Percentiles rank a stretch among this genome's conserved stretches.
Evolutionary conservation across 2,797 vertebrate genomes (phyloP).

Genomic region (Crax fasciolata): DNA sequence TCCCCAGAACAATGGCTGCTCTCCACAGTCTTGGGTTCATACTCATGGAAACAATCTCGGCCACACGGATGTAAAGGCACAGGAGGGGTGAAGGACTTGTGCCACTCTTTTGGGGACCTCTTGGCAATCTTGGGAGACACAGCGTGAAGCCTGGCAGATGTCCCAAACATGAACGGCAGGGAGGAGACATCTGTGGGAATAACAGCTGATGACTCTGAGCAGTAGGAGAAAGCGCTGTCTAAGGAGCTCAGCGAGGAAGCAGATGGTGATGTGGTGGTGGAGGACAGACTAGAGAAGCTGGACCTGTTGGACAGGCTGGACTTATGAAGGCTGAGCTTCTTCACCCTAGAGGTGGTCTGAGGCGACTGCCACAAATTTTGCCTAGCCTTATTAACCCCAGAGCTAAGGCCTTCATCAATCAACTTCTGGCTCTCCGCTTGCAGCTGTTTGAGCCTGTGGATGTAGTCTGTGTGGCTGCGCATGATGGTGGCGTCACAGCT

Average conservation of each 20-base stretch:
- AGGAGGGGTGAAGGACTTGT: slow-evolving; percentile 66
- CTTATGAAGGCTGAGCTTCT: slow-evolving; percentile 69
- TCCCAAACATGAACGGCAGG: slow-evolving; percentile 81
- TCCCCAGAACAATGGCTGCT: neutral
- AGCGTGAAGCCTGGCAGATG: slow-evolving; percentile 73
- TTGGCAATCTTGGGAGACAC: slow-evolving; percentile 76
- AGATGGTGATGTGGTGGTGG: slow-evolving; percentile 83
- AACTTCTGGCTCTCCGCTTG: slow-evolving; percentile 76
- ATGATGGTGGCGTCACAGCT: slow-evolving; percentile 83
- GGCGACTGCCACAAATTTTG: slow-evolving; percentile 73
- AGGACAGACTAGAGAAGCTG: slow-evolving; percentile 85
- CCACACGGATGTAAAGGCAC: slow-evolving; percentile 11
- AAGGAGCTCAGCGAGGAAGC: slow-evolving; percentile 85
- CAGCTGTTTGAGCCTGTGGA: slow-evolving; percentile 77
- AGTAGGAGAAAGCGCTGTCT: slow-evolving; percentile 85
- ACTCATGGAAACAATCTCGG: slow-evolving; percentile 35
- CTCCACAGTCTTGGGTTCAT: slow-evolving; percentile 36
- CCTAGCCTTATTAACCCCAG: slow-evolving; percentile 20
- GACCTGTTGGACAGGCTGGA: slow-evolving; percentile 77
- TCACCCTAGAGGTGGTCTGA: slow-evolving; percentile 65
- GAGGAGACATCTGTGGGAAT: slow-evolving; percentile 75
- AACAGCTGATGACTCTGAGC: slow-evolving; percentile 81
- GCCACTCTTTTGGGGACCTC: slow-evolving; percentile 74
- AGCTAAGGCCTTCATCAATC: slow-evolving; percentile 67
- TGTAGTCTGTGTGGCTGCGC: slow-evolving; percentile 56